phyloP scores from a whole-genome alignment of 2,888 invertebrate species.

The Phrixothrix hirtus region DNA sequence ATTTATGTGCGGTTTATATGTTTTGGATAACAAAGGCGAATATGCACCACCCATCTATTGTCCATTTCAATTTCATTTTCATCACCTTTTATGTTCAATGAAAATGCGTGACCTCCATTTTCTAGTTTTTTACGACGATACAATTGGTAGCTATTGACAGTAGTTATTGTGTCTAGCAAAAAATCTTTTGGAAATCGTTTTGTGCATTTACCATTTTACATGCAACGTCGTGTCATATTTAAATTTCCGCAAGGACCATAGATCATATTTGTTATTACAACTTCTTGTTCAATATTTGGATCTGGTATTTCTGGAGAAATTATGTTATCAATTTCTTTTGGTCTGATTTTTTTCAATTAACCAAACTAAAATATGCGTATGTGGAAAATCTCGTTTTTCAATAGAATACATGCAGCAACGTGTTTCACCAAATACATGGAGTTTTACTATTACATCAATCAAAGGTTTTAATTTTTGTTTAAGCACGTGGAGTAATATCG shows the following conservation, averaged over 20 bases:
- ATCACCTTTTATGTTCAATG: neutral
- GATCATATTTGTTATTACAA: conserved; percentile 40
- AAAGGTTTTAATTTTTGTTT: conserved; percentile 37
- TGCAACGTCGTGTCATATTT: conserved; percentile 24
- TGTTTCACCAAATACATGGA: conserved; percentile 7
- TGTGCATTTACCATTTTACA: conserved; percentile 36
- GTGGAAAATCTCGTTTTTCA: conserved; percentile 26
- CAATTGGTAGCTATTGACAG: neutral
- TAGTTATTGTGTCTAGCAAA: conserved; percentile 16
- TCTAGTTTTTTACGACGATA: neutral
- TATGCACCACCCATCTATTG: neutral
- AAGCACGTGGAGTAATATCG: conserved; percentile 40
- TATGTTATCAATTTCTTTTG: conserved; percentile 39
- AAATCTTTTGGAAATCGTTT: conserved; percentile 43
- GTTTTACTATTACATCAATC: conserved; percentile 35
- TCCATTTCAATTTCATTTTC: neutral
- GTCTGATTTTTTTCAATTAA: conserved; percentile 9
- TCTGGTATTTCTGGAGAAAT: conserved; percentile 47
- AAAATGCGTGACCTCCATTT: neutral
- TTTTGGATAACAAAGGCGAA: neutral
- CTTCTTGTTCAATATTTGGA: conserved; percentile 34
- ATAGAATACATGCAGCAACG: conserved; percentile 30
- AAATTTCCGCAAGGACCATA: conserved; percentile 15
- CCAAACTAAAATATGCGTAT: conserved; percentile 21
- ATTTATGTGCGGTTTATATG: neutral